Conservation (phyloP, 1,140 invertebrate species). For the Hermatobates lingyangjiaoensis region DNA sequence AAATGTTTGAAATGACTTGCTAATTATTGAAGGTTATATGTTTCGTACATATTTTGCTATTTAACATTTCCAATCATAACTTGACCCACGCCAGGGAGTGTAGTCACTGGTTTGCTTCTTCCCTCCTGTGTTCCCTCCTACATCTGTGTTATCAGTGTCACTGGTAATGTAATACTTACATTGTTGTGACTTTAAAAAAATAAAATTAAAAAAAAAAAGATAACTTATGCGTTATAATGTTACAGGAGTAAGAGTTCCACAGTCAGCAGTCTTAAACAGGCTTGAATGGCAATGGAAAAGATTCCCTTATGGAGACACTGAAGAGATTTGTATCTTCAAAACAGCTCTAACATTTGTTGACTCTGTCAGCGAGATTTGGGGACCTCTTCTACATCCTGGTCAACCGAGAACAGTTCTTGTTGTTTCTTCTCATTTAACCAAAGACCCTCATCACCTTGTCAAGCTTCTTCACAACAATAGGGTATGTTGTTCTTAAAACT, state of each 20-base stretch:
- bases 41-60: too few species aligned
- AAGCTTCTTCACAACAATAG: constrained; percentile 42
- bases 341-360: constrained; percentile 78
- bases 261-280: constrained; percentile 57
- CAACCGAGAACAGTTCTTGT: constrained; percentile 35
- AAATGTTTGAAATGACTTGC: too few species aligned
- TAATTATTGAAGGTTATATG: too few species aligned
- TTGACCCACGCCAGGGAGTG: background rate
- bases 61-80: background rate
- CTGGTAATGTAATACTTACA: background rate
- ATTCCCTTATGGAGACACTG: constrained; percentile 45
- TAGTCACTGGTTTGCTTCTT: background rate
- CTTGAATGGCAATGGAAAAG: constrained; percentile 65
- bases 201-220: background rate
- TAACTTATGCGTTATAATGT: background rate
- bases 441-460: constrained; percentile 52
- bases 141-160: background rate
- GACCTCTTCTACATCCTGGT: constrained; percentile 45
- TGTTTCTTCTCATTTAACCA: constrained; percentile 44
- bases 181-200: background rate
- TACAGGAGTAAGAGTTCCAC: constrained; percentile 56
- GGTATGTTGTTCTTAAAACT: too few species aligned
- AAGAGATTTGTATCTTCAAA: constrained; percentile 59
- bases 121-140: background rate
- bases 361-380: constrained; percentile 70